Percentiles rank a stretch among this genome's conserved stretches.
phyloP scores from a whole-genome alignment of 2,888 invertebrate species.

The Platycnemis pennipes region DNA sequence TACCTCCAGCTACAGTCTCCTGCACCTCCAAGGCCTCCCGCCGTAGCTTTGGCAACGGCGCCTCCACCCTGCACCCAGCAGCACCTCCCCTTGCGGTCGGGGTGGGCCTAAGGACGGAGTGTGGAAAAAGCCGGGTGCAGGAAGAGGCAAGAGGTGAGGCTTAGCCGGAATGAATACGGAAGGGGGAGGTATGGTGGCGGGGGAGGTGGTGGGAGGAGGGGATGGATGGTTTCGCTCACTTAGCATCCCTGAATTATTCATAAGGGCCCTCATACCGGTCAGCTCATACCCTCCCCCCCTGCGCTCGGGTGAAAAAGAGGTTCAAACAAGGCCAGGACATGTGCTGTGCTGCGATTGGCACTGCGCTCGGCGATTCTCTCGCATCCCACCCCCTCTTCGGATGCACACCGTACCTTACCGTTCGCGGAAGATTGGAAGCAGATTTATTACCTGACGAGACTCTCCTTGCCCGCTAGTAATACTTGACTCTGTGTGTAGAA shows the following conservation, averaged over 20 bases:
- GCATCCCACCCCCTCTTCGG: background rate
- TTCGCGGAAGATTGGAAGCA: too few relatives aligned
- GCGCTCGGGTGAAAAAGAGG: background rate
- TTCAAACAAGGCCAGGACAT: background rate
- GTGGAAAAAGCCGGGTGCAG: background rate
- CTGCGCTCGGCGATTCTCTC: background rate
- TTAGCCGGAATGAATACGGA: background rate
- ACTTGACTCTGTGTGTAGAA: too few relatives aligned
- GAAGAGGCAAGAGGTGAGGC: background rate
- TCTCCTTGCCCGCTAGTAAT: too few relatives aligned
- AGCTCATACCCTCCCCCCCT: background rate
- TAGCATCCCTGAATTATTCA: conserved; percentile 25
- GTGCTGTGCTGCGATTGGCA: background rate
- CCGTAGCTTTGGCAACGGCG: background rate
- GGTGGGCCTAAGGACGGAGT: background rate
- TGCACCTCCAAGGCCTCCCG: background rate
- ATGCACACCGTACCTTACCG: too few relatives aligned
- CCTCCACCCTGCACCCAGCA: background rate
- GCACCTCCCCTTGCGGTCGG: background rate
- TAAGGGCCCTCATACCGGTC: conserved; percentile 15
- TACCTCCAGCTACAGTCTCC: background rate
- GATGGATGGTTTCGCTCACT: conserved; percentile 16
- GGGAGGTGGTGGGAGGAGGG: background rate
- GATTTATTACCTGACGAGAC: too few relatives aligned
- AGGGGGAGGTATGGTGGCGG: background rate